phyloP scores from a whole-genome alignment of 1,140 invertebrate species.

The Drosophila bocqueti region DNA sequence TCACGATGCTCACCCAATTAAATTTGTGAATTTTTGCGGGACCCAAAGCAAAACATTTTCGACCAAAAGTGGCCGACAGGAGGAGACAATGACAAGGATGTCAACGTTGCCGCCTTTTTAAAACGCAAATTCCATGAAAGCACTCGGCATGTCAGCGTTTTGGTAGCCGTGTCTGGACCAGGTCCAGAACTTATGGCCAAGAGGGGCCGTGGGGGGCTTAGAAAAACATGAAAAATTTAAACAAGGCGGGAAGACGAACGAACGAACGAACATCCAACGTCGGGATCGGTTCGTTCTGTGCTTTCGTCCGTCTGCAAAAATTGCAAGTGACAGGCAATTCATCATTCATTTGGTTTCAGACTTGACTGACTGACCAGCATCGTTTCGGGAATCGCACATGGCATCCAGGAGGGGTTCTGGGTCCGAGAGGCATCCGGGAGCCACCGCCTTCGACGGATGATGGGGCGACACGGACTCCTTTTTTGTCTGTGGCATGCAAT shows the following conservation, averaged over 20 bases:
- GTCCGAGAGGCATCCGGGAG: conserved; percentile 22
- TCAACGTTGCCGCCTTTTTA: conserved; percentile 76
- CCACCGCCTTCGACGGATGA: conserved; percentile 27
- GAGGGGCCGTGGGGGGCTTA: conserved; percentile 31
- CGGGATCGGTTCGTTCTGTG: conserved; percentile 57
- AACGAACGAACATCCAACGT: conserved; percentile 42
- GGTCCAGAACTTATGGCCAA: conserved; percentile 9
- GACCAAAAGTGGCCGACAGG: conserved; percentile 47
- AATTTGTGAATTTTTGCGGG: conserved; percentile 59
- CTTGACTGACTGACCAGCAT: conserved; percentile 63
- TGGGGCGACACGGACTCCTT: conserved; percentile 56
- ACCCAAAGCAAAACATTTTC: conserved; percentile 47
- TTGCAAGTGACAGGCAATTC: conserved; percentile 83
- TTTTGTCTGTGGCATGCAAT: conserved; percentile 74
- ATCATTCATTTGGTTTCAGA: conserved; percentile 79
- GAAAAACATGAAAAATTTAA: conserved; percentile 80
- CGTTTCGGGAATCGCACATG: conserved; percentile 17
- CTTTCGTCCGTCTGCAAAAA: conserved; percentile 78
- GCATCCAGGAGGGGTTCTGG: conserved; percentile 21
- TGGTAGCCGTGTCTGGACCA: conserved; percentile 51
- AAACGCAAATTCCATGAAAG: conserved; percentile 76
- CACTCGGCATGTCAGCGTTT: conserved; percentile 73
- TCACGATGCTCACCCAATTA: conserved; percentile 60
- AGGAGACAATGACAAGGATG: conserved; percentile 56
- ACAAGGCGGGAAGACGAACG: conserved; percentile 53